Percentiles rank a stretch among this genome's conserved stretches.
phyloP scores from a whole-genome alignment of 2,888 invertebrate species.

The Panzeria rudis region DNA sequence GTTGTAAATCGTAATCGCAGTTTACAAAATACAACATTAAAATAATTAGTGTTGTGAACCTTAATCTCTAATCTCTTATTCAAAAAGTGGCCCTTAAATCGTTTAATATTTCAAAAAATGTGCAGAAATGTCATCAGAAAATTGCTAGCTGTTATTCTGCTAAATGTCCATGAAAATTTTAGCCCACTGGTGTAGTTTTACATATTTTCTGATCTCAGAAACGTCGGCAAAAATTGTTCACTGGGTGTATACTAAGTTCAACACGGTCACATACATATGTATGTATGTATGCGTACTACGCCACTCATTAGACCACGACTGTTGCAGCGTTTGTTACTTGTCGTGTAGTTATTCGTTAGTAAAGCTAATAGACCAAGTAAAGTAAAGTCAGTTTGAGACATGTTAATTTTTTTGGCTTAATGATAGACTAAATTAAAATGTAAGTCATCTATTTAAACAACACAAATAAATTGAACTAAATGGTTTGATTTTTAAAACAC shows the following conservation, averaged over 20 bases:
- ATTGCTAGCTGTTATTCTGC: too few relatives aligned
- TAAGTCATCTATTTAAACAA: not conserved
- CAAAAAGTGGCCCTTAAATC: too few relatives aligned
- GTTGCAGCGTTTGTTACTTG: slow-evolving; percentile 13
- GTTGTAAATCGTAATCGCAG: too few relatives aligned
- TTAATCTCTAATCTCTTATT: too few relatives aligned
- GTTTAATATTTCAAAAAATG: too few relatives aligned
- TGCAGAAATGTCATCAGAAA: too few relatives aligned
- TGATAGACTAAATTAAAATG: not conserved
- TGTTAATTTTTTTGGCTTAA: slow-evolving; percentile 32
- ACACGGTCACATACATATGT: not conserved
- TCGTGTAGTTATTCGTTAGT: slow-evolving; percentile 1
- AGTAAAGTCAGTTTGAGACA: slow-evolving; percentile 1
- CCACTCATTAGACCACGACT: slow-evolving; percentile 13
- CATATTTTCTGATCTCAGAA: too few relatives aligned
- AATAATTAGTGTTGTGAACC: too few relatives aligned
- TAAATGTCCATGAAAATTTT: too few relatives aligned
- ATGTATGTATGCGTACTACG: not conserved
- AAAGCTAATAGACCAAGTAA: not conserved
- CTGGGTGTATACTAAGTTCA: not conserved
- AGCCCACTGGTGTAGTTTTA: too few relatives aligned
- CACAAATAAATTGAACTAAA: not conserved
- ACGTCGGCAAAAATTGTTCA: too few relatives aligned
- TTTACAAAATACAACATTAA: too few relatives aligned
- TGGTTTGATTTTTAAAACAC: not conserved